Base-by-base conservation (phyloP, 2,888 invertebrate genomes). In the Coecobrya sp. region DNA sequence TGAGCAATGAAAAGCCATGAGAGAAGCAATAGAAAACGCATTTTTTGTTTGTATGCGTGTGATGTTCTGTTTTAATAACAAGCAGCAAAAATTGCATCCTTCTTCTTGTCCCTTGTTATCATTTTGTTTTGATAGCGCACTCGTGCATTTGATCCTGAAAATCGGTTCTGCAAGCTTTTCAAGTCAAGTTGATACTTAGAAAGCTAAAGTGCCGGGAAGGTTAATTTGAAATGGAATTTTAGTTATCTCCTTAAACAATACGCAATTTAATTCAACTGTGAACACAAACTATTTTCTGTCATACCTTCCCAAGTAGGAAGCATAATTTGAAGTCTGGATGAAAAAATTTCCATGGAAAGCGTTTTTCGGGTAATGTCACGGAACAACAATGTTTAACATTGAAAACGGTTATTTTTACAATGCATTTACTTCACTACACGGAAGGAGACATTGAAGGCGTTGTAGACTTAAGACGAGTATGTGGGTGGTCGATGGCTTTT, bases 121-220 rank as follows among this genome's bases (percentile, higher is more conserved):
- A n/a, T 87, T 87, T 30, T 70, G 70, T 76, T 76, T 55, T 76
- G 76, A 76, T 76, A 52, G 76, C 76, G 87, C 87, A 87, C 16
- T 87, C 87, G 59, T 76, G 87, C 87, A 87, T 87, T 68, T 76
- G 59, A 27, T 27, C 19, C 16, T 55, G 25, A 19, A n/a, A 27
- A 8, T 30, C 27, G 42, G 73, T 73, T 73, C 25, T 19, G 1
- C 36, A 42, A 22, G 11, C 0, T 13, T 49, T 36, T 1, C 8
- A 42, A 52, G 49, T 49, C 27, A 79, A 79, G 22, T 79, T 19
- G 19, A 22, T 25, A 27, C 10, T n/a, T n/a, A n/a, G n/a, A n/a
- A 79, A 79, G 49, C 49, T 45, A 42, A 22, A 52, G n/a, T 4
- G 36, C 36, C 16, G 36, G n/a, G 36, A 65, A 65, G 25, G 65